Evolutionary conservation across 2,113 vertebrate genomes (phyloP).

Genomic region (Lepidothrix coronata): DNA sequence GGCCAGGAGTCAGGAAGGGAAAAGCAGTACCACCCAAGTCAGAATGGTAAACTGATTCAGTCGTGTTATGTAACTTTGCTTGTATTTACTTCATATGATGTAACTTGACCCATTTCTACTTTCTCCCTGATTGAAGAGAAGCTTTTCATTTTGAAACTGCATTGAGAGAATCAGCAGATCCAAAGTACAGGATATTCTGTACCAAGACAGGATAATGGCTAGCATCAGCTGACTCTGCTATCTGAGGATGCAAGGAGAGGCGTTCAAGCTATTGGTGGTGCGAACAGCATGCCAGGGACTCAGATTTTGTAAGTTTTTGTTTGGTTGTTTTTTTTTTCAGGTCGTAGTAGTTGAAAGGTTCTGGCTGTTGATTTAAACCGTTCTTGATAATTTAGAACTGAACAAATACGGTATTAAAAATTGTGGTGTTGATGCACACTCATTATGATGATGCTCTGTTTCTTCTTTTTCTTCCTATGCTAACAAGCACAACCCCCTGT

Average conservation of each 20-base stretch:
- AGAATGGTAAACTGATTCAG: background rate
- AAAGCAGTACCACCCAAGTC: slow-evolving; percentile 50
- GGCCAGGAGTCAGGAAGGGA: background rate
- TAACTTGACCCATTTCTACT: background rate
- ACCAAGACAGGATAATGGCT: background rate
- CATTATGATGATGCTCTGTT: background rate
- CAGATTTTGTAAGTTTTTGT: background rate
- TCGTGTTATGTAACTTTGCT: background rate
- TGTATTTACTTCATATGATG: background rate
- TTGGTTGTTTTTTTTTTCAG: background rate
- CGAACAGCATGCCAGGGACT: background rate
- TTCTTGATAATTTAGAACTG: background rate
- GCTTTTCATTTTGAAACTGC: background rate
- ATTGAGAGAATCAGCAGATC: background rate
- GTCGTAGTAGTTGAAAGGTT: background rate
- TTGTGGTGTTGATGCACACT: background rate
- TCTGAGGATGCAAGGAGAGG: background rate
- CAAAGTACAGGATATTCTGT: background rate
- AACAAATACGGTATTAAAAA: background rate
- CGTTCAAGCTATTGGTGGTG: background rate
- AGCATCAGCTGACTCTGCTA: background rate
- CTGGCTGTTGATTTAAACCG: background rate
- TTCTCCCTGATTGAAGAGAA: background rate
- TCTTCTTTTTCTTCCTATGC: background rate
- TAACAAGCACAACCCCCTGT: background rate